These are phyloP conservation scores for Drosophila varians DNA, from an alignment of 1,140 invertebrate species.

Conservation along the genomic window DNA sequence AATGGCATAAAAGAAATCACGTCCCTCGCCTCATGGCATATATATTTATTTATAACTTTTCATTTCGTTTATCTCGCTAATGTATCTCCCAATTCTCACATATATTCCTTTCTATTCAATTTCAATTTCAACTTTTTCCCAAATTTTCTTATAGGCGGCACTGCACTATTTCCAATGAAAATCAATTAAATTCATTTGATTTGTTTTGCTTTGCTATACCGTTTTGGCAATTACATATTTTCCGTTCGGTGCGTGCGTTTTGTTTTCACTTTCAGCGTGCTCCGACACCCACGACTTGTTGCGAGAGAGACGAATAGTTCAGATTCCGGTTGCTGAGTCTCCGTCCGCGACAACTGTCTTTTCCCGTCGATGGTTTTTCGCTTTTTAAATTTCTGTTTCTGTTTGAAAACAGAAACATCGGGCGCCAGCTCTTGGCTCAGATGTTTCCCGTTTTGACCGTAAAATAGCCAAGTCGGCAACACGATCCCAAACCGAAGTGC, in stretches of 20 bases:
- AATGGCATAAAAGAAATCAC: constrained; percentile 73
- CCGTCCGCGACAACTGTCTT: neutral
- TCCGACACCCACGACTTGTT: constrained; percentile 69
- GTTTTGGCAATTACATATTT: constrained; percentile 16
- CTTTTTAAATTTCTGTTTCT: too few species aligned
- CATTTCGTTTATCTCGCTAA: constrained; percentile 75
- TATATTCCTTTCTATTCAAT: constrained; percentile 9
- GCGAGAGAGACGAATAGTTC: constrained; percentile 39
- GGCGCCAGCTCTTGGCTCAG: too few species aligned
- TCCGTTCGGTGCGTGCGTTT: constrained; percentile 16
- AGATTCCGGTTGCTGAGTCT: neutral
- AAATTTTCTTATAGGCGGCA: too few species aligned
- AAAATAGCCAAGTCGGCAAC: too few species aligned
- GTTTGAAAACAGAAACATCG: too few species aligned
- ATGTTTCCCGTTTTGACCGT: too few species aligned
- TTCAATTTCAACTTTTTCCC: neutral
- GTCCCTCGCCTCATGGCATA: constrained; percentile 70
- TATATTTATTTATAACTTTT: constrained; percentile 82
- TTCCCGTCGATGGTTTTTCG: neutral
- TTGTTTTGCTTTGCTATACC: constrained; percentile 27
- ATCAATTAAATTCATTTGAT: neutral
- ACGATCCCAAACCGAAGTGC: too few species aligned
- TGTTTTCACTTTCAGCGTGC: constrained; percentile 43
- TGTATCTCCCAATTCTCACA: too few species aligned
- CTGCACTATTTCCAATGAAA: neutral